Base-by-base conservation (phyloP, 2,113 vertebrate genomes). In the Thamnophis sirtalis region DNA sequence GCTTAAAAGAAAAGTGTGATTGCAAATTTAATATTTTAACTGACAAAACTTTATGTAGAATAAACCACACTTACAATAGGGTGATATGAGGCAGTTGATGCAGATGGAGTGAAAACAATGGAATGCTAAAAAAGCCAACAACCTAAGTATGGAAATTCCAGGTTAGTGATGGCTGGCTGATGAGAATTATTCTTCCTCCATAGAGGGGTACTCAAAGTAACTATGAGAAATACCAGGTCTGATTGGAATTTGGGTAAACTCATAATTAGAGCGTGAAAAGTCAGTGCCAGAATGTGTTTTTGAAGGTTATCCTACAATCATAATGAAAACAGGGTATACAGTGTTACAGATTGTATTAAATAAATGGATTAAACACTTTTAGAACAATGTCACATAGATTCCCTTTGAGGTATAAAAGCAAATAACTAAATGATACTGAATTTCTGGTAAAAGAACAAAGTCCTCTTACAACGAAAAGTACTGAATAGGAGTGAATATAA, bases 1-100 rank as follows among this genome's bases (percentile, higher is more conserved):
- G 97, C 97, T 98, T 97, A 96, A 98, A 98, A 97, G 89, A 98
- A 98, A 98, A 97, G 92, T 48, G 95, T 97, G 97, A 97, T 94
- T 93, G 97, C 96, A 97, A 97, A 96, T 96, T 95, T 94, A 96
- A 95, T 96, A 97, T 88, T 96, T 96, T 94, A 96, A 96, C 94
- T 95, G 95, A 97, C 95, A 97, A 89, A 97, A 94, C 95, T 96
- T 95, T 96, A 97, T 24, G 90, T 97, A 95, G 96, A 97, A 96
- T 95, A 96, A 97, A 96, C 96, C 97, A 97, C 93, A 97, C 95
- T 96, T 95, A 94, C 96, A 97, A 94, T 96, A 93, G 94, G 94
- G 95, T 96, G 96, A 95, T 33, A 96, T 92, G 93, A 97, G 96
- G 97, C 91, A 94, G 84, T 96, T 94, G 96, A 97, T 96, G 94